These are phyloP conservation scores for Falcaria lacertinaria DNA, from an alignment of 2,888 invertebrate genomes.

Conservation along the genomic window DNA sequence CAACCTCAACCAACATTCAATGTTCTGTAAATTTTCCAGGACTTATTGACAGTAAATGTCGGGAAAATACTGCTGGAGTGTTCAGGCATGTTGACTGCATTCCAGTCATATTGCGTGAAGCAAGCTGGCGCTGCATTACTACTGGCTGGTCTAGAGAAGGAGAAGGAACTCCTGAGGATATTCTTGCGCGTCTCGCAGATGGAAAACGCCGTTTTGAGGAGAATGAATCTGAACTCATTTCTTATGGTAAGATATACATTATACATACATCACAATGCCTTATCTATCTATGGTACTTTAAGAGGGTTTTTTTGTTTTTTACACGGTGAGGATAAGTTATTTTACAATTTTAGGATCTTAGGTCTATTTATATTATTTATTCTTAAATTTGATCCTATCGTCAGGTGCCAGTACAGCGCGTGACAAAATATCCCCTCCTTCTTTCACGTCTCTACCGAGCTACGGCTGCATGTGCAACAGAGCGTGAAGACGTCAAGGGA, in stretches of 20 bases:
- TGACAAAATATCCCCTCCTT: conserved; percentile 96
- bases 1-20: too few relatives aligned
- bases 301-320: neutral
- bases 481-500: conserved; percentile 89
- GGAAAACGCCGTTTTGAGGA: conserved; percentile 94
- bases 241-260: conserved; percentile 86
- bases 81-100: conserved; percentile 95
- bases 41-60: conserved; percentile 92
- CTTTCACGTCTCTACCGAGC: conserved; percentile 94
- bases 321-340: too few relatives aligned
- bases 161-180: conserved; percentile 95
- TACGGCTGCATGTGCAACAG: conserved; percentile 91
- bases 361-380: too few relatives aligned
- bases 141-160: conserved; percentile 94
- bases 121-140: conserved; percentile 94
- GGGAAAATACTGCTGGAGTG: conserved; percentile 95
- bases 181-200: conserved; percentile 97
- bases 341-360: too few relatives aligned
- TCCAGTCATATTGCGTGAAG: conserved; percentile 96
- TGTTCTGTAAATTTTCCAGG: too few relatives aligned
- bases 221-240: conserved; percentile 98
- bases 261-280: neutral
- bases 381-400: conserved; percentile 10
- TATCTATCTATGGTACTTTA: neutral
- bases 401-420: conserved; percentile 96